These are phyloP conservation scores for Asteroscopus sphinx DNA, from an alignment of 2,888 invertebrate species.

Conservation along the genomic window DNA sequence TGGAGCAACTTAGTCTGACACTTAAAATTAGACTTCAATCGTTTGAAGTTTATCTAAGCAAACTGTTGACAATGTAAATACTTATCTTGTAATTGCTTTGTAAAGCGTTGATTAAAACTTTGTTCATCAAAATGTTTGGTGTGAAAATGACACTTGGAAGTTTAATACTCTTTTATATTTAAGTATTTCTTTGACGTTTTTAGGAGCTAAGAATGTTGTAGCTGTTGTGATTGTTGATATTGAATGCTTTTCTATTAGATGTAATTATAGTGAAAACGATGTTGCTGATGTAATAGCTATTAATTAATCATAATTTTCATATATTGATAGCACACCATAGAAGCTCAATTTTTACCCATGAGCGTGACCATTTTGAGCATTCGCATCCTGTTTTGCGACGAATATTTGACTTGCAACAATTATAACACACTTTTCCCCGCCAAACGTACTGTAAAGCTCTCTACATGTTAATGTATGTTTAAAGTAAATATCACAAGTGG, in stretches of 20 bases:
- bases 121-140: conserved; percentile 68
- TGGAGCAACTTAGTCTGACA: conserved; percentile 75
- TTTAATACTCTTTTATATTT: conserved; percentile 59
- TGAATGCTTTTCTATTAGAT: conserved; percentile 48
- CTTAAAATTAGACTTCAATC: conserved; percentile 45
- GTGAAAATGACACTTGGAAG: conserved; percentile 64
- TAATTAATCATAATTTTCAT: conserved; percentile 12
- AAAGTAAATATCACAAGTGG: conserved; percentile 1
- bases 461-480: conserved; percentile 1
- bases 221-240: conserved; percentile 41
- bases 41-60: conserved; percentile 49
- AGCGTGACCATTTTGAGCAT: not conserved
- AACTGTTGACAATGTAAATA: conserved; percentile 55
- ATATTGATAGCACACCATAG: conserved; percentile 11
- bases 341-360: conserved; percentile 1
- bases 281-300: conserved; percentile 11
- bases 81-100: conserved; percentile 65
- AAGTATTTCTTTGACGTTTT: conserved; percentile 45
- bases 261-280: conserved; percentile 33
- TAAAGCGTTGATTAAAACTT: conserved; percentile 69
- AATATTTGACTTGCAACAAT: not conserved
- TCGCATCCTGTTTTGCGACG: not conserved
- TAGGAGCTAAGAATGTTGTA: conserved; percentile 39
- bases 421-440: not conserved
- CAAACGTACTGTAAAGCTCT: not conserved